Evolutionary conservation across 2,113 vertebrate genomes (phyloP).

Genomic region (Chaetops frenatus): DNA sequence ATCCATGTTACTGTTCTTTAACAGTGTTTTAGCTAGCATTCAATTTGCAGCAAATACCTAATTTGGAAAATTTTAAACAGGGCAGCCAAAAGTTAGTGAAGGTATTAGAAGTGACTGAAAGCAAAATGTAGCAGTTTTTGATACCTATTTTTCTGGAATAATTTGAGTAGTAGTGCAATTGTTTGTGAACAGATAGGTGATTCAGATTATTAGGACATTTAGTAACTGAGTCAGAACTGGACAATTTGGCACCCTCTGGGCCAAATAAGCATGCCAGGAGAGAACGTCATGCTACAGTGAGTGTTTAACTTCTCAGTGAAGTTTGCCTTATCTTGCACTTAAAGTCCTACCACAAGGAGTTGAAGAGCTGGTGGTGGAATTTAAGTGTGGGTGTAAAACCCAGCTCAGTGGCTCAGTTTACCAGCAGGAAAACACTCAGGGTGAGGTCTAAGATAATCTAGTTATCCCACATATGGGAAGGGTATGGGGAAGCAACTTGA

Average conservation of each 20-base stretch:
- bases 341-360: background rate
- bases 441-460: background rate
- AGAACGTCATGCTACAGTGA: background rate
- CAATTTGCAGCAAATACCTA: background rate
- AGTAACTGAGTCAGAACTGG: background rate
- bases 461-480: background rate
- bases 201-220: background rate
- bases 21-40: background rate
- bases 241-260: background rate
- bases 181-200: background rate
- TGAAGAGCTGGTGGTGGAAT: background rate
- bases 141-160: background rate
- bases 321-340: background rate
- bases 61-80: background rate
- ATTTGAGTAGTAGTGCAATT: background rate
- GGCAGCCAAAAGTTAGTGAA: background rate
- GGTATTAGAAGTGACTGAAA: background rate
- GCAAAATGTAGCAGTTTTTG: background rate
- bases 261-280: background rate
- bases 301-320: background rate
- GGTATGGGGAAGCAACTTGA: background rate
- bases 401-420: background rate
- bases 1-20: background rate
- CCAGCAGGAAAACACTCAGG: background rate
- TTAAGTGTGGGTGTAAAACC: background rate